Evolutionary conservation across 2,113 vertebrate species (phyloP), one percentile per base, ranked within the genome.

Genomic region (Glaucomys volans): DNA sequence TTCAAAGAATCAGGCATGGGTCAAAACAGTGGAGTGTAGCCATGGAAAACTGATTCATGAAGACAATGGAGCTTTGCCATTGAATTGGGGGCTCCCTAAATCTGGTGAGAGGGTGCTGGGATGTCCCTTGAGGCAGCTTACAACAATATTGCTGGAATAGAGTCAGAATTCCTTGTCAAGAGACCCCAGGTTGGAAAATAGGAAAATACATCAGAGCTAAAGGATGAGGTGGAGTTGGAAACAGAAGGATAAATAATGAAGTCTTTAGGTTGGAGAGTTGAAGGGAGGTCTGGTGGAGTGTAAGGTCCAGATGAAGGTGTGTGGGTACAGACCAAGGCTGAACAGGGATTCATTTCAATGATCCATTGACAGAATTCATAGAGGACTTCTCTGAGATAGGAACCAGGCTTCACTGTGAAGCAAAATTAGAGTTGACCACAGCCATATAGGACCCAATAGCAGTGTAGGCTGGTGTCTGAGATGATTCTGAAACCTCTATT

Each of bases 171-270:
- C 57, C 54, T 50, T n/a, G n/a, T 79, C 77, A 11, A 79, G 26
- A 90, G 79, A 26, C 69, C 57, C 89, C n/a, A 90, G 64, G 5
- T 84, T 92, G 17, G 40, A 90, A 94, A 86, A 80, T n/a, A 74
- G 24, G 37, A 86, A 89, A 84, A 52, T 59, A 14, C 35, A 40
- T 44, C 30, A 50, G 37, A 91, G 47, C 26, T 69, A 95, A 79
- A 94, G n/a, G 52, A 59, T 91, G 69, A 88, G 32, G 32, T 83
- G 24, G 93, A 28, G 14, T 86, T 74, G 35, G n/a, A 92, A 86
- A 77, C 20, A 88, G 40, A 54, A 54, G 12, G 30, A 47, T 57
- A 66, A 93, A 67, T 2, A 79, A 83, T 54, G 37, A 88, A 93
- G 16, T 44, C 24, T 52, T 71, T 64, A 82, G 47, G 37, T 52